These are phyloP conservation scores for Hypothenemus hampei DNA, from an alignment of 1,140 invertebrate species.

Conservation along the genomic window DNA sequence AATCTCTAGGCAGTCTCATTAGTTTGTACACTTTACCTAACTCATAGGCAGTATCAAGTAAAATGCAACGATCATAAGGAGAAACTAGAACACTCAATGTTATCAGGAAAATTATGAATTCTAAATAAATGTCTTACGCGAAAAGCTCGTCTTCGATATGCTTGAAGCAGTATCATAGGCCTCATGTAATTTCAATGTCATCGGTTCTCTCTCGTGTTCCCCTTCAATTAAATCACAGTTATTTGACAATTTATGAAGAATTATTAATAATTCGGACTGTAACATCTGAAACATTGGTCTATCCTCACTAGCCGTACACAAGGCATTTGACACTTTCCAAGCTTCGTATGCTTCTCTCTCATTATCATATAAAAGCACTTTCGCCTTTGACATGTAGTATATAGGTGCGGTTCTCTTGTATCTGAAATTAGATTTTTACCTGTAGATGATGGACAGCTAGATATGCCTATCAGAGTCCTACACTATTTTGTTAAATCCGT, in stretches of 20 bases:
- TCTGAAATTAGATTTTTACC: background rate
- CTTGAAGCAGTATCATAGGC: constrained; percentile 15
- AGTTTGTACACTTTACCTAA: constrained; percentile 20
- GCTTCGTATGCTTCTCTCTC: constrained; percentile 7
- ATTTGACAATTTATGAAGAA: constrained; percentile 24
- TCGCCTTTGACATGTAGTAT: constrained; percentile 25
- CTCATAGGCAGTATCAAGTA: constrained; percentile 26
- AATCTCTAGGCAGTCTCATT: constrained; percentile 22
- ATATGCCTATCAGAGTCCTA: no score
- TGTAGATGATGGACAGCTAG: no score
- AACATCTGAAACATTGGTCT: constrained; percentile 8
- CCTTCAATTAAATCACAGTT: constrained; percentile 13
- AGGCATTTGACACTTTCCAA: constrained; percentile 8
- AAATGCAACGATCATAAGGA: constrained; percentile 17
- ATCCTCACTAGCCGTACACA: background rate
- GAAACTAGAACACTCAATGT: no score
- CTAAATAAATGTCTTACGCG: constrained; percentile 8
- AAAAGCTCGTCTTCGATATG: background rate
- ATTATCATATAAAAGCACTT: constrained; percentile 15
- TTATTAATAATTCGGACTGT: constrained; percentile 4
- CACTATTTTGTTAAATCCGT: no score
- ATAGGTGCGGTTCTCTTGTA: constrained; percentile 8
- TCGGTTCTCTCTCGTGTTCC: constrained; percentile 16
- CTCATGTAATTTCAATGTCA: constrained; percentile 16
- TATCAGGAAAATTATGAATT: background rate